Base-by-base conservation (phyloP, 2,888 invertebrate species). In the Ophion ellenae region DNA sequence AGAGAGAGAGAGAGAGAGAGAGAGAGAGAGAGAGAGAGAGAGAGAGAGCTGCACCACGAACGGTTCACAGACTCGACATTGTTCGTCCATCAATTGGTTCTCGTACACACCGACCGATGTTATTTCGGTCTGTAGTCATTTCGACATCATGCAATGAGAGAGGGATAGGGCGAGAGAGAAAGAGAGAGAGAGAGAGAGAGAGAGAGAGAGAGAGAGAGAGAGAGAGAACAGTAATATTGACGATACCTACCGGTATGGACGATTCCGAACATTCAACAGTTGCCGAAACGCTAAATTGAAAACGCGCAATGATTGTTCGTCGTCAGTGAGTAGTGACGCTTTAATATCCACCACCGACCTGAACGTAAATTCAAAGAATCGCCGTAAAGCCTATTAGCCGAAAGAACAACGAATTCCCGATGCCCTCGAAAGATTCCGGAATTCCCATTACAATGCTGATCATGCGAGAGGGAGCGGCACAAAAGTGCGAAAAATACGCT, bases 1-100 rank as follows among this genome's bases (percentile, higher is more conserved):
- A 59, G 73, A 59, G 9, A 45, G 36, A 45, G 24, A 20, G 61
- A 45, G 69, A n/a, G 40, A 66, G 53, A 75, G 81, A 75, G 74
- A 81, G 75, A 75, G 75, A 32, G 17, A 1, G 61, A 14, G 64
- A 73, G 75, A 32, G 40, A 64, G 67, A 81, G 81, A 81, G 47
- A 40, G 40, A 61, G 24, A 53, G 61, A 73, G 36, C 11, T 32
- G 7, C 20, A 73, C 9, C 64, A 20, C 17, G 32, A 32, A 79
- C 28, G 61, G 40, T 53, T 69, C 74, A 32, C 83, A 64, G 45
- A 81, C 66, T 76, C 73, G 53, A 69, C 81, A 83, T 86, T 81
- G 74, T 79, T 69, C 77, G 57, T 24, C 57, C 64, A 53, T 75
- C 64, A 77, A 81, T 83, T 86, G 81, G 64, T 83, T 83, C 20